Conservation (phyloP, 1,140 invertebrate species). For the Hyposmocoma kahamanoa region DNA sequence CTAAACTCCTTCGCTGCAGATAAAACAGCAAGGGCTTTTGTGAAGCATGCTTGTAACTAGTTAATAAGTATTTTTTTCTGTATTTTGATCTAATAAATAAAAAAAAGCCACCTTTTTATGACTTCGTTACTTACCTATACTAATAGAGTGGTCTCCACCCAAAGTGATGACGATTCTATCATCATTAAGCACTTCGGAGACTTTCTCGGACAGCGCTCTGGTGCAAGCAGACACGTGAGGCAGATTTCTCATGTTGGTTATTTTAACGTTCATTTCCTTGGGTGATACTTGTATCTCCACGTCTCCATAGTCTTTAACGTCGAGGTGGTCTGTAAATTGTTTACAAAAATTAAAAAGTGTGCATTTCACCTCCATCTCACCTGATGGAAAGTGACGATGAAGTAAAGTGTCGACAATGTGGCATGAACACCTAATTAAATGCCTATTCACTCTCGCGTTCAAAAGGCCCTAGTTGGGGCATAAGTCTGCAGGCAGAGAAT, state of each 20-base stretch:
- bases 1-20: too few species aligned
- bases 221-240: constrained; percentile 78
- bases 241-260: constrained; percentile 79
- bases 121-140: constrained; percentile 79
- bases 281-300: constrained; percentile 52
- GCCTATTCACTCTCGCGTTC: too few species aligned
- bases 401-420: too few species aligned
- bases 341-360: too few species aligned
- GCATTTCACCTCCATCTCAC: too few species aligned
- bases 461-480: too few species aligned
- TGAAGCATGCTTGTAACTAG: too few species aligned
- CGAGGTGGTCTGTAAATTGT: constrained; percentile 64
- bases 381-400: too few species aligned
- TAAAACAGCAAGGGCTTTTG: too few species aligned
- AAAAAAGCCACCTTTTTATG: too few species aligned
- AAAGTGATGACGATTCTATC: constrained; percentile 79
- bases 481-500: too few species aligned
- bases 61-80: background rate
- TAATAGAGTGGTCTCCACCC: constrained; percentile 93
- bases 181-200: constrained; percentile 78
- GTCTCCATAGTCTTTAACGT: constrained; percentile 84
- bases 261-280: constrained; percentile 27
- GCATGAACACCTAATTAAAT: too few species aligned
- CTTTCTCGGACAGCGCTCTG: constrained; percentile 76
- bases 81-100: background rate